Conservation (phyloP, 1,140 invertebrate species). For the Polypedilum vanderplanki region DNA sequence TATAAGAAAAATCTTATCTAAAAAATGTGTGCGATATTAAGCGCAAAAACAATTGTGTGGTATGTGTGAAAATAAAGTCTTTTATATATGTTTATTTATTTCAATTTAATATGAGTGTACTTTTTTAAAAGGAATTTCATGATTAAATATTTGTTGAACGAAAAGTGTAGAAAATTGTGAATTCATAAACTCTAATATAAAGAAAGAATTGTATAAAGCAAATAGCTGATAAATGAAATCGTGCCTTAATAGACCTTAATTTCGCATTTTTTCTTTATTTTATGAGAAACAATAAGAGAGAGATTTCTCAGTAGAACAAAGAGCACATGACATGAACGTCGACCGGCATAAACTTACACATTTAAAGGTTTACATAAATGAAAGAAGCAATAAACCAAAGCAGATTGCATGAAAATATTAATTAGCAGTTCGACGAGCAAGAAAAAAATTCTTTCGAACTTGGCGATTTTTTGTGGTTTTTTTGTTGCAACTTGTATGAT, state of each 20-base stretch:
- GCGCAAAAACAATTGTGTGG: too few relatives aligned
- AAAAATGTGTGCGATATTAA: too few relatives aligned
- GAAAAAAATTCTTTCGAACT: not conserved
- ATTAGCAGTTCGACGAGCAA: not conserved
- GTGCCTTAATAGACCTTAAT: conserved; percentile 5
- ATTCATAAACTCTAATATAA: not conserved
- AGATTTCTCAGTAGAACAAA: too few relatives aligned
- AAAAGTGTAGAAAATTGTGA: conserved; percentile 4
- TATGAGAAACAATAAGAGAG: too few relatives aligned
- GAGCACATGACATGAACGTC: too few relatives aligned
- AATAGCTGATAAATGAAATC: conserved; percentile 6
- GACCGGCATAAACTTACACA: not conserved
- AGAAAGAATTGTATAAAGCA: not conserved
- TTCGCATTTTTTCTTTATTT: not conserved
- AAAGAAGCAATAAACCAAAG: conserved; percentile 13
- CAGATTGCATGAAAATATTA: conserved; percentile 13
- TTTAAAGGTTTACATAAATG: not conserved
- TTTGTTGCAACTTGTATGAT: not conserved
- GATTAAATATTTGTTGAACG: conserved; percentile 1
- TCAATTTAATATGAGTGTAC: not conserved
- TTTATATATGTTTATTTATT: not conserved
- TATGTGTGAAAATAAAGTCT: not conserved
- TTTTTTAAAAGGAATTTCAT: conserved; percentile 14
- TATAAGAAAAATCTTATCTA: not conserved
- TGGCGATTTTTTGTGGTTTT: not conserved